phyloP scores from a whole-genome alignment of 2,113 vertebrate species.

The Cynoglossus semilaevis region DNA sequence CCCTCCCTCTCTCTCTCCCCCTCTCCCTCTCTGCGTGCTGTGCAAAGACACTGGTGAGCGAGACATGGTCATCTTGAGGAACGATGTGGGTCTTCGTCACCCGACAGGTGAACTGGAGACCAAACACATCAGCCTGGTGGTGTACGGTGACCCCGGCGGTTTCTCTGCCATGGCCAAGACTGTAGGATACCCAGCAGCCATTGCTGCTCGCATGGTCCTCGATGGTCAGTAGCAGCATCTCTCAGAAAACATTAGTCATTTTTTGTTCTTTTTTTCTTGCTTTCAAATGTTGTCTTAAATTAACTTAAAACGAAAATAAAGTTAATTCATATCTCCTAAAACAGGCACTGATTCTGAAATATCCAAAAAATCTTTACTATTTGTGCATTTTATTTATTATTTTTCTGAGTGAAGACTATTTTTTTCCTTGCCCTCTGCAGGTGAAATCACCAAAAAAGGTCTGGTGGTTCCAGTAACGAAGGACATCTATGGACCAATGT shows the following conservation, averaged over 20 bases:
- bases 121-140: conserved; percentile 86
- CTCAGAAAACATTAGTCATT: too few relatives aligned
- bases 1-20: too few relatives aligned
- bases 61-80: conserved; percentile 93
- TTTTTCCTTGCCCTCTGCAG: conserved; percentile 64
- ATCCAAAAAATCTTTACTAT: too few relatives aligned
- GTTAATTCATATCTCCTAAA: too few relatives aligned
- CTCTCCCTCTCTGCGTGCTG: too few relatives aligned
- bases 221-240: conserved; percentile 79
- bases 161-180: conserved; percentile 98
- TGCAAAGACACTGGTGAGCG: conserved; percentile 82
- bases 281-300: background rate
- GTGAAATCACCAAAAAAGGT: conserved; percentile 88
- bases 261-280: background rate
- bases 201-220: conserved; percentile 91
- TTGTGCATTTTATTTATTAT: too few relatives aligned
- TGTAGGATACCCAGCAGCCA: conserved; percentile 90
- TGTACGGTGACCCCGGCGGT: conserved; percentile 87
- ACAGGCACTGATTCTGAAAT: too few relatives aligned
- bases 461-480: conserved; percentile 86
- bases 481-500: conserved; percentile 84
- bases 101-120: conserved; percentile 91
- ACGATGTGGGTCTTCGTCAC: conserved; percentile 88
- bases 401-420: too few relatives aligned
- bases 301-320: too few relatives aligned